These are phyloP conservation scores for Mobula birostris DNA, from an alignment of 2,113 vertebrate genomes.

Conservation along the genomic window DNA sequence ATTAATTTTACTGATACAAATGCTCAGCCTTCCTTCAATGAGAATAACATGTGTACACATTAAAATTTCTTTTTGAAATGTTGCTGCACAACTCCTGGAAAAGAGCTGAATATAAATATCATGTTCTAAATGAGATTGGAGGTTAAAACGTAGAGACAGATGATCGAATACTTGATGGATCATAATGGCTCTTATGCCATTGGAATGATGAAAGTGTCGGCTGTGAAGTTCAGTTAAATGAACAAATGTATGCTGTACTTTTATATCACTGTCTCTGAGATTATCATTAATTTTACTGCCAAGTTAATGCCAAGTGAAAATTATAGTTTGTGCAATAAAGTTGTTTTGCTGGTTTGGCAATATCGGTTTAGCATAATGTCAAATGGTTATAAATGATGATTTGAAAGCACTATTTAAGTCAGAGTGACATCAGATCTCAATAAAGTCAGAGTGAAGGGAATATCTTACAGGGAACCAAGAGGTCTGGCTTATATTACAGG, in stretches of 20 bases:
- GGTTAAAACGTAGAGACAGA: neutral
- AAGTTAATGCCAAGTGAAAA: slow-evolving; percentile 10
- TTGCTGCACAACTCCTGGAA: neutral
- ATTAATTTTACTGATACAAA: neutral
- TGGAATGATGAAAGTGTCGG: neutral
- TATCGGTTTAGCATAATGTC: neutral
- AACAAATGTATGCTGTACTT: neutral
- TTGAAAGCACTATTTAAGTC: neutral
- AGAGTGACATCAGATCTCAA: neutral
- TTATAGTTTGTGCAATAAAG: neutral
- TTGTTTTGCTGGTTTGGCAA: slow-evolving; percentile 15
- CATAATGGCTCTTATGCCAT: neutral
- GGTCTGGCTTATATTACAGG: neutral
- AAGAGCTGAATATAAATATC: neutral
- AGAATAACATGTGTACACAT: neutral
- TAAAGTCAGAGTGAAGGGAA: neutral
- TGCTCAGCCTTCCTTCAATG: neutral
- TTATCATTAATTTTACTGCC: neutral
- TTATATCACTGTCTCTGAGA: neutral
- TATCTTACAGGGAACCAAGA: neutral
- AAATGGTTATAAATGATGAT: neutral
- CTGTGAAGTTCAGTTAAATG: neutral
- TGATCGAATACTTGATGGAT: neutral
- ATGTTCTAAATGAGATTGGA: neutral
- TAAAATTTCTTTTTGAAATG: neutral